Evolutionary conservation across 2,113 vertebrate species (phyloP), one percentile per base, ranked within the genome.

Genomic region (Stercorarius parasiticus): DNA sequence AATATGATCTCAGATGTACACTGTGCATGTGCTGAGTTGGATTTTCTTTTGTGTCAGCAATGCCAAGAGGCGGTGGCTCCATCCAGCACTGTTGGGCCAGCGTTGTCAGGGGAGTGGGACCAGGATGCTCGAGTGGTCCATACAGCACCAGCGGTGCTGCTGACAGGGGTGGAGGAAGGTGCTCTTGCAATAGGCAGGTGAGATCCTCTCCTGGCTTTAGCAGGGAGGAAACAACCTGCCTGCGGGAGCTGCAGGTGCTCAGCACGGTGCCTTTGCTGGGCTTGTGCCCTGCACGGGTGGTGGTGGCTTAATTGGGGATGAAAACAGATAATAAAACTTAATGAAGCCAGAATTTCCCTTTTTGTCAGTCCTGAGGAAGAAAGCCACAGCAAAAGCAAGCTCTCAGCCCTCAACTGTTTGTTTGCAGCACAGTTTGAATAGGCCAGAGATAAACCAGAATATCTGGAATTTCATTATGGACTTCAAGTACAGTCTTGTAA

Each of bases 131-230:
- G 0, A 10, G 14, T 40, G 56, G 21, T 77, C 18, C 1, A 0
- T 32, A 17, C n/a, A 16, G 52, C 50, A 15, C 30, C 59, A 10
- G 20, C 0, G 1, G 30, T 45, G 55, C 53, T 50, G 42, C 34
- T 23, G 58, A 13, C 13, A 0, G 2, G 0, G 2, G 5, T 0
- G 2, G 66, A 7, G 59, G 32, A 36, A 29, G 62, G 30, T 23
- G 42, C 59, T 25, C 13, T 58, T 82, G 38, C 34, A 59, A 11
- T 65, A 70, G n/a, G 29, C 34, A 45, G n/a, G 15, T 40, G 38
- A 42, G 53, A 38, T 50, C 61, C 74, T 36, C 10, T 38, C 56
- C 34, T 26, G 56, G 23, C 56, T 69, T 58, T 64, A 55, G 14
- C 49, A 56, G 11, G 43, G 32, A 49, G 26, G 30, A 58, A 40